Conservation (phyloP, 2,113 vertebrate genomes). For the Prolemur simus region DNA sequence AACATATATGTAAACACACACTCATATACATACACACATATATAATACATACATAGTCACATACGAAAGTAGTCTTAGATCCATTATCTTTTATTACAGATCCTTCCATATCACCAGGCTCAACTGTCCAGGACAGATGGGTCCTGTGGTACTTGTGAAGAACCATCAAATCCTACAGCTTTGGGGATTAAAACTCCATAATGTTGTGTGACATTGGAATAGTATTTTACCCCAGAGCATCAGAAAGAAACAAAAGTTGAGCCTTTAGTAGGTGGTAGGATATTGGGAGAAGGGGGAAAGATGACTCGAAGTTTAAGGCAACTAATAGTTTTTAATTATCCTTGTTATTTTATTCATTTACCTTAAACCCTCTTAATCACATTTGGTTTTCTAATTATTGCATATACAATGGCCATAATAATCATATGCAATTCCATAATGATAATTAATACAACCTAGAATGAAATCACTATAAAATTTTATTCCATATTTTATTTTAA, state of each 20-base stretch:
- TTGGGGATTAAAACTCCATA: neutral
- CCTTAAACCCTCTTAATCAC: neutral
- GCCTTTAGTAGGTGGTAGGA: neutral
- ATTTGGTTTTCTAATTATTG: neutral
- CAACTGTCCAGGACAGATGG: conserved; percentile 13
- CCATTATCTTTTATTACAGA: neutral
- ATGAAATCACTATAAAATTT: neutral
- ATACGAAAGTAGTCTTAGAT: neutral
- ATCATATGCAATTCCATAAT: neutral
- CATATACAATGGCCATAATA: neutral
- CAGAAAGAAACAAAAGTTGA: neutral
- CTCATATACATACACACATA: neutral
- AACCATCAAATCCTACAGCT: neutral
- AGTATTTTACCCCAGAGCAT: too few relatives aligned
- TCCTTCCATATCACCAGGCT: conserved; percentile 29
- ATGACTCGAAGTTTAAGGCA: neutral
- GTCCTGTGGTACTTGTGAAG: neutral
- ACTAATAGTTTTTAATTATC: neutral
- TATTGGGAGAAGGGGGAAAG: neutral
- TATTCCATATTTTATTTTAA: conserved; percentile 3
- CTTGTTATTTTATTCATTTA: conserved; percentile 6
- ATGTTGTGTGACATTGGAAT: too few relatives aligned
- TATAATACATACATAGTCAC: neutral
- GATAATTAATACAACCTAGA: neutral
- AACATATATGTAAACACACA: neutral